These are phyloP conservation scores for Cryptoblepharus egeriae DNA, from an alignment of 2,797 vertebrate genomes.

Conservation along the genomic window DNA sequence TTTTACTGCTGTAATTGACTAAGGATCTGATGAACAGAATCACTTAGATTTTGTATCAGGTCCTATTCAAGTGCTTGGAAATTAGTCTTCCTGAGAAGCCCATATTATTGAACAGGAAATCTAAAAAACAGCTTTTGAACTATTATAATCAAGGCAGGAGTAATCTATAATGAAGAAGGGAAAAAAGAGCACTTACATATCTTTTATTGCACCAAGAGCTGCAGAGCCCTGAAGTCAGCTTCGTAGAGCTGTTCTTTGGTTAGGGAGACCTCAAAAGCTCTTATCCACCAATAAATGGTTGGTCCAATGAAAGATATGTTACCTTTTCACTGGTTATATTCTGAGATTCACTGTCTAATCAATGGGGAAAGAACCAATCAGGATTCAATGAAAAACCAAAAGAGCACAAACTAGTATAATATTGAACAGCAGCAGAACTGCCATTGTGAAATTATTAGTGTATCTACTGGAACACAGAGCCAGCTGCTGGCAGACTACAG, in stretches of 20 bases:
- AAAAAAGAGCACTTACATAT: not conserved
- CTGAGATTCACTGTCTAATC: not conserved
- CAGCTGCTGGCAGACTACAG: conserved; percentile 48
- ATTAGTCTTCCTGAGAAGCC: conserved; percentile 35
- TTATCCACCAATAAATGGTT: conserved; percentile 10
- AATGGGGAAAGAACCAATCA: conserved; percentile 27
- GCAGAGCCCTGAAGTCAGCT: not conserved
- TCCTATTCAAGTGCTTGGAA: conserved; percentile 34
- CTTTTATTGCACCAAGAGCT: conserved; percentile 31
- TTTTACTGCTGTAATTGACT: conserved; percentile 15
- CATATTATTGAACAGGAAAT: conserved; percentile 3
- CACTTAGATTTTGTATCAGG: conserved; percentile 25
- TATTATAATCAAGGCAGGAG: conserved; percentile 45
- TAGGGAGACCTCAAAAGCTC: conserved; percentile 13
- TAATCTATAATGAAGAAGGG: not conserved
- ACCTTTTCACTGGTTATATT: not conserved
- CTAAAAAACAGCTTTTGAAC: conserved; percentile 29
- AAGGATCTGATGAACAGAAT: conserved; percentile 1
- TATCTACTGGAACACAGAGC: conserved; percentile 41
- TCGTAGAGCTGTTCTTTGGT: conserved; percentile 38
- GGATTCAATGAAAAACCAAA: conserved; percentile 26
- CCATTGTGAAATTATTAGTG: conserved; percentile 32
- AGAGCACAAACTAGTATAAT: conserved; percentile 24
- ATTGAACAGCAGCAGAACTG: conserved; percentile 12
- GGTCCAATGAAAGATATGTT: conserved; percentile 8